A percentile compares a stretch with the other conserved stretches of the same genome.
These are phyloP conservation scores for Mustela lutreola DNA, from an alignment of 2,113 vertebrate species.

Conservation along the genomic window DNA sequence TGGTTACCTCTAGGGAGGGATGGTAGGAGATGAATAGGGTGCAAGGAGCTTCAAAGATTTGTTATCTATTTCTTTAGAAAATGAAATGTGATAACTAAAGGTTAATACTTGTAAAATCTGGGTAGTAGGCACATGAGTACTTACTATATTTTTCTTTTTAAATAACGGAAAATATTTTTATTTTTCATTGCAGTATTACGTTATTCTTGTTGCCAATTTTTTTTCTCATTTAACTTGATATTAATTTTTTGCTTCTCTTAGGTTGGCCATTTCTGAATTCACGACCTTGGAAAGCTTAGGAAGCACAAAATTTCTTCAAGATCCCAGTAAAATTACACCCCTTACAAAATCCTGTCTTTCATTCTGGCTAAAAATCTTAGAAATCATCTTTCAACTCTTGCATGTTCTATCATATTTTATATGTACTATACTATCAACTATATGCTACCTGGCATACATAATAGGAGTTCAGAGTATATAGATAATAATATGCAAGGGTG, in stretches of 20 bases:
- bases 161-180: not conserved
- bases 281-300: not conserved
- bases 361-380: not conserved
- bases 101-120: not conserved
- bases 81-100: constrained; percentile 5
- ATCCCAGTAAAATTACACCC: not conserved
- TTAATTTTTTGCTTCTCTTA: constrained; percentile 24
- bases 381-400: not conserved
- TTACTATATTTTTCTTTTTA: not conserved
- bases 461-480: not conserved
- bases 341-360: not conserved
- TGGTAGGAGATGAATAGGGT: not conserved
- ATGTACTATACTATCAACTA: not conserved
- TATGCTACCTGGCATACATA: not conserved
- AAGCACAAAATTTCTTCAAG: not conserved
- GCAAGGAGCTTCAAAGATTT: not conserved
- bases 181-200: not conserved
- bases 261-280: not conserved
- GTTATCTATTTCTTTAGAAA: not conserved
- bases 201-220: not conserved
- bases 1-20: not conserved
- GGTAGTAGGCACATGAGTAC: not conserved
- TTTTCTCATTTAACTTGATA: not conserved
- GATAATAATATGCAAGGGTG: not conserved
- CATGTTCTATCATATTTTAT: not conserved